Evolutionary conservation across 64 coral and sea anemone genomes (phyloP).

Genomic region (Porites lutea): DNA sequence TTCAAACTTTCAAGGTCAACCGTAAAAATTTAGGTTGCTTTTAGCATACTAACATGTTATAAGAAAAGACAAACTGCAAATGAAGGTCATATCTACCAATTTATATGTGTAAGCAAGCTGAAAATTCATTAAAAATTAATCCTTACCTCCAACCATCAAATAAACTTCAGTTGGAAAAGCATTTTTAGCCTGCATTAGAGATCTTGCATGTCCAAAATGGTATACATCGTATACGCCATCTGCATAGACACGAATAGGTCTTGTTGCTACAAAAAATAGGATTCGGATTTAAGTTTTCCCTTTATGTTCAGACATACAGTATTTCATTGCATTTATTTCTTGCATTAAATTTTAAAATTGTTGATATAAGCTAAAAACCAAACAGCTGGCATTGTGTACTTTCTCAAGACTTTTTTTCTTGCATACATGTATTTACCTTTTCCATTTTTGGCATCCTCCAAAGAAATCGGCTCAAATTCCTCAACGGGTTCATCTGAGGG

Average conservation of each 20-base stretch:
- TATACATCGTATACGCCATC: conserved; percentile 95
- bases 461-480: conserved; percentile 53
- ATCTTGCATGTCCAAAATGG: conserved; percentile 95
- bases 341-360: too few relatives aligned
- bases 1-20: conserved; percentile 21
- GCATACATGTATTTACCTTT: conserved; percentile 53
- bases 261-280: conserved; percentile 74
- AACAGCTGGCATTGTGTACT: conserved; percentile 1
- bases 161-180: conserved; percentile 91
- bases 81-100: not conserved
- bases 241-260: conserved; percentile 96
- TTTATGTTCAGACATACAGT: too few relatives aligned
- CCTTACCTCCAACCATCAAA: conserved; percentile 90
- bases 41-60: not conserved
- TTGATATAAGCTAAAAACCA: too few relatives aligned
- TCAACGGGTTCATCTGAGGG: conserved; percentile 1
- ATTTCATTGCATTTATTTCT: too few relatives aligned
- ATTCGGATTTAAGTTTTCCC: not conserved
- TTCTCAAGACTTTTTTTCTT: not conserved
- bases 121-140: conserved; percentile 38
- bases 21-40: too few relatives aligned
- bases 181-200: conserved; percentile 94
- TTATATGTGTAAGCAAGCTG: not conserved
- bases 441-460: conserved; percentile 84
- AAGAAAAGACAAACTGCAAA: not conserved